Percentiles rank a stretch among this genome's conserved stretches.
These are phyloP conservation scores for Morpho achilles DNA, from an alignment of 2,888 invertebrate species.

Conservation along the genomic window DNA sequence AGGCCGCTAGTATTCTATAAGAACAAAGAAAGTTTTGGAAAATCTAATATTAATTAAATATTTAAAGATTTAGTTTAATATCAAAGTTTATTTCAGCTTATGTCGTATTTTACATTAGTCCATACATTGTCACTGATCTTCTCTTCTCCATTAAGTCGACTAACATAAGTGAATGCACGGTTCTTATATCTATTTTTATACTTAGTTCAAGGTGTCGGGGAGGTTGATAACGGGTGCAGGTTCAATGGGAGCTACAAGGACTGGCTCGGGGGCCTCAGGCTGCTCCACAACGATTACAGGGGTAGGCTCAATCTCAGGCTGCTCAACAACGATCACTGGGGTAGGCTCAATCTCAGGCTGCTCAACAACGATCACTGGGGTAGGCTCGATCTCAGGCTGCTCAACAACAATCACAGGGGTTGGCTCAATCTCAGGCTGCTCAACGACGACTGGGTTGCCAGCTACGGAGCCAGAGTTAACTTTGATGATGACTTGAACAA, in stretches of 20 bases:
- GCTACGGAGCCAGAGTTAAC: slow-evolving; percentile 4
- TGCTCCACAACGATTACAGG: slow-evolving; percentile 10
- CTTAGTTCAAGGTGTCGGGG: not conserved
- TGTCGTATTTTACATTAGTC: too few species aligned
- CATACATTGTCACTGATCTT: too few species aligned
- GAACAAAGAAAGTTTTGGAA: too few species aligned
- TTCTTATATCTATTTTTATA: too few species aligned
- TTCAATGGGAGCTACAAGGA: slow-evolving; percentile 24
- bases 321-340: slow-evolving; percentile 3
- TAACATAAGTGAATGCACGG: too few species aligned
- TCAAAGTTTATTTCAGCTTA: too few species aligned
- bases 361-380: slow-evolving; percentile 9
- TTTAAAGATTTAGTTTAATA: too few species aligned
- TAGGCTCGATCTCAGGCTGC: slow-evolving; percentile 7
- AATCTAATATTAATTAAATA: too few species aligned
- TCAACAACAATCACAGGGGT: slow-evolving; percentile 23
- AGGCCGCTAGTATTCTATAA: too few species aligned
- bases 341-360: slow-evolving; percentile 1
- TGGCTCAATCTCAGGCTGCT: slow-evolving; percentile 10
- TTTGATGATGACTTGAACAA: slow-evolving; percentile 14
- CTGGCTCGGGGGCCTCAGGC: slow-evolving; percentile 18
- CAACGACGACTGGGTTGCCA: slow-evolving; percentile 2
- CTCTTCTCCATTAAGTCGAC: too few species aligned
- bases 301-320: slow-evolving; percentile 2
- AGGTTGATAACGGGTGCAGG: slow-evolving; percentile 2